Evolutionary conservation across 2,888 invertebrate species (phyloP).

Genomic region (Tinea pellionella): DNA sequence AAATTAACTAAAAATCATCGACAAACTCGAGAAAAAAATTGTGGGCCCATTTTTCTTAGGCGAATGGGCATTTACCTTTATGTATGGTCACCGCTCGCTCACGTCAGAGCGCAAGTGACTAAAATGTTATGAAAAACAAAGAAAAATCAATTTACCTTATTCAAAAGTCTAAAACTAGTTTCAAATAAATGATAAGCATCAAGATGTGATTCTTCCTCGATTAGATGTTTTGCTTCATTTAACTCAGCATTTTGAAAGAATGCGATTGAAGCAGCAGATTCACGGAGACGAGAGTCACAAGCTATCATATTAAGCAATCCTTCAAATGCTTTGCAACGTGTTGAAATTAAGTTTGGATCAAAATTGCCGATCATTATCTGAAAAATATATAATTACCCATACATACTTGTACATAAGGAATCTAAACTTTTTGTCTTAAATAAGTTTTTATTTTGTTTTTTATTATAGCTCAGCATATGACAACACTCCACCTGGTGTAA

Average conservation of each 20-base stretch:
- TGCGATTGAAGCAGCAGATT: slow-evolving; percentile 64
- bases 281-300: slow-evolving; percentile 65
- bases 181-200: slow-evolving; percentile 75
- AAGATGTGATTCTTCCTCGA: slow-evolving; percentile 70
- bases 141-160: slow-evolving; percentile 41
- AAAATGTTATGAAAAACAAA: too few relatives aligned
- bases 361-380: slow-evolving; percentile 77
- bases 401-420: neutral
- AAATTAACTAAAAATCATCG: too few relatives aligned
- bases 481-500: too few relatives aligned
- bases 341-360: slow-evolving; percentile 73
- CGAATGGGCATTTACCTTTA: too few relatives aligned
- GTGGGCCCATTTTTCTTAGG: too few relatives aligned
- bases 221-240: slow-evolving; percentile 67
- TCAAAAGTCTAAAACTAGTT: slow-evolving; percentile 74
- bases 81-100: too few relatives aligned
- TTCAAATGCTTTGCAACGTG: slow-evolving; percentile 75
- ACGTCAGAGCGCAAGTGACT: too few relatives aligned
- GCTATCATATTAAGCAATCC: slow-evolving; percentile 69
- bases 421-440: too few relatives aligned
- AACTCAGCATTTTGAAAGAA: slow-evolving; percentile 77
- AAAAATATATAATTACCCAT: slow-evolving; percentile 20
- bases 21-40: too few relatives aligned
- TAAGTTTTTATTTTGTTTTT: too few relatives aligned
- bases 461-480: too few relatives aligned